A percentile compares a stretch with the other conserved stretches of the same genome.
These are phyloP conservation scores for Tridacna crocea DNA, from an alignment of 2,888 invertebrate species.

Conservation along the genomic window DNA sequence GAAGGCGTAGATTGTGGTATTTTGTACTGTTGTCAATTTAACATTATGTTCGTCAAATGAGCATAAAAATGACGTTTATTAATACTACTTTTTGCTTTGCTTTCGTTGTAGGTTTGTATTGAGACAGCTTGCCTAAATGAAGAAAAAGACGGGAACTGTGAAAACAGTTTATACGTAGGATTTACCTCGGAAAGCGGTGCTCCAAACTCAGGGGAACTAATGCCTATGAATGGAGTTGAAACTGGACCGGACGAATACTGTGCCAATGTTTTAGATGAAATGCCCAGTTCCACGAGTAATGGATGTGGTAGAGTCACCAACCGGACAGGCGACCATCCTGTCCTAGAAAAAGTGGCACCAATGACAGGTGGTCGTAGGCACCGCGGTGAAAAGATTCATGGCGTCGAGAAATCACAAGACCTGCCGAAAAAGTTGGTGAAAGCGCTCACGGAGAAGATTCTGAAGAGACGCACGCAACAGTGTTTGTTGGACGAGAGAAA, in stretches of 20 bases:
- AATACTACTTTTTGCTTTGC: background rate
- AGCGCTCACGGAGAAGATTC: conserved; percentile 72
- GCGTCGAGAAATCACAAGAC: conserved; percentile 53
- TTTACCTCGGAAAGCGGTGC: background rate
- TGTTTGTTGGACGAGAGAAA: conserved; percentile 16
- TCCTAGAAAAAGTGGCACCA: background rate
- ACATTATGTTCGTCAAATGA: too few species aligned
- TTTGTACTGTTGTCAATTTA: too few species aligned
- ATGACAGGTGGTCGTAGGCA: conserved; percentile 16
- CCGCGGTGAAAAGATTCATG: conserved; percentile 38
- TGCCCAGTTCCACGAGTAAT: conserved; percentile 3
- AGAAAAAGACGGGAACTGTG: background rate
- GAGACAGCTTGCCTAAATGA: conserved; percentile 37
- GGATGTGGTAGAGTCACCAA: background rate
- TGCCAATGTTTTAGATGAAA: background rate
- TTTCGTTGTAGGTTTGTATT: conserved; percentile 32
- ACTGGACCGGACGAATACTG: background rate
- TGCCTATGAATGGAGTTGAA: conserved; percentile 1
- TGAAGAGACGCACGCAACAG: conserved; percentile 58
- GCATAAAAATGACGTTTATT: background rate
- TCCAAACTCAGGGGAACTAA: background rate
- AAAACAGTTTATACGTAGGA: background rate
- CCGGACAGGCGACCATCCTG: background rate
- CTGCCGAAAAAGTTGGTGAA: conserved; percentile 70
- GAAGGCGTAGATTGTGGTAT: too few species aligned